Evolutionary conservation across 2,113 vertebrate genomes (phyloP), one percentile per base, ranked within the genome.

Genomic region (Onychostoma macrolepis): DNA sequence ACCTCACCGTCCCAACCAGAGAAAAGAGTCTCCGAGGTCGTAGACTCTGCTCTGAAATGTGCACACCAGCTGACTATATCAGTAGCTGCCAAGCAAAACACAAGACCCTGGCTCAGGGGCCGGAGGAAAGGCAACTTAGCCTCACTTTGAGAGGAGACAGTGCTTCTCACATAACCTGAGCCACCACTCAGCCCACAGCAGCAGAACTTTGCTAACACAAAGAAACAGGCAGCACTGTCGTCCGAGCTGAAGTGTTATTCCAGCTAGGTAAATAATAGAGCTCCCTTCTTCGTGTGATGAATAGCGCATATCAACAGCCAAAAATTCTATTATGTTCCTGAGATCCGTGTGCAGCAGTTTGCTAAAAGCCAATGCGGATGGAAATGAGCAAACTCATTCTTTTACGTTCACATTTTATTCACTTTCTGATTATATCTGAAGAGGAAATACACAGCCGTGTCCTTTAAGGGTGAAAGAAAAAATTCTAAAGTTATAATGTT

Each of bases 241-340:
- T 41, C 17, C 78, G 76, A 56, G 65, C 90, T 87, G 33, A 81
- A 91, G 87, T 93, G 91, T 93, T 94, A 91, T 93, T 94, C 86
- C 93, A 95, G 93, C 94, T 94, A 93, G 82, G 88, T 91, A 93
- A 95, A 95, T 82, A 93, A 88, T 90, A 83, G 87, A 80, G 89
- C 80, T 21, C 85, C 84, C 85, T 89, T 90, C 88, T 89, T 36
- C 87, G 86, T 85, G 87, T 90, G 36, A 86, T 91, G 86, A 92
- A 91, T 84, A 85, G 84, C 50, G 65, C 83, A 87, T 88, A 93
- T 92, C 91, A 93, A 92, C 83, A 77, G 84, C 87, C 91, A 82
- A 87, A 93, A 94, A 94, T 93, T 92, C 48, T 93, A 91, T 93
- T 90, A 93, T 85, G 77, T 79, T 85, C 82, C 80, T 89, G 81